A percentile compares a stretch with the other conserved stretches of the same genome.
Conservation (phyloP, 2,888 invertebrate species). For the Harpalus rufipes region DNA sequence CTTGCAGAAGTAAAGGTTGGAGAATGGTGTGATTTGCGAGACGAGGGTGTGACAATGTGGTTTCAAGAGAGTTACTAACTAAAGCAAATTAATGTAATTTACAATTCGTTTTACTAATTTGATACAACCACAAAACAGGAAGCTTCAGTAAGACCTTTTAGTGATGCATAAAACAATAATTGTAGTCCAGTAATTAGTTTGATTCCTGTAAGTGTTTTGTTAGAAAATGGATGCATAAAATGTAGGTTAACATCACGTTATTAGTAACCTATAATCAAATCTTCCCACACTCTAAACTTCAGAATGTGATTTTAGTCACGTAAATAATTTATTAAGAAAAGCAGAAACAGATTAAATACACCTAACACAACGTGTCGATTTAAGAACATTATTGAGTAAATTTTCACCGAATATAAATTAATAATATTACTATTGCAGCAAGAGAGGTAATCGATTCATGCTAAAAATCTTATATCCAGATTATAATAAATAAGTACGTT, state of each 20-base stretch:
- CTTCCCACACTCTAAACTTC: no score
- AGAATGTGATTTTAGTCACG: no score
- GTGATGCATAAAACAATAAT: neutral
- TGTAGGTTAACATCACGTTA: neutral
- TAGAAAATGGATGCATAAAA: neutral
- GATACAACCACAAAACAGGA: neutral
- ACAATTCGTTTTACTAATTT: constrained; percentile 1
- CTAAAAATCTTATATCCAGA: no score
- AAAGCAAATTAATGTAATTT: neutral
- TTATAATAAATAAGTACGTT: no score
- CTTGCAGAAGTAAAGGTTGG: neutral
- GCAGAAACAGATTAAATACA: no score
- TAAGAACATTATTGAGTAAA: no score
- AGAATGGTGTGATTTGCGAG: neutral
- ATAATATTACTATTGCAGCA: no score
- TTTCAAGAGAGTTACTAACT: neutral
- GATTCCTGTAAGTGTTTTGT: neutral
- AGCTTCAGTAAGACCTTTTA: neutral
- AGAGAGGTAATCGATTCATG: no score
- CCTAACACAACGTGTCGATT: no score
- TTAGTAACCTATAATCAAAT: neutral
- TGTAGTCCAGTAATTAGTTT: neutral
- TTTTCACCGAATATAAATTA: no score
- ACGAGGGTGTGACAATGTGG: neutral
- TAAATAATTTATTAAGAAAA: no score